Evolutionary conservation across 1,140 invertebrate genomes (phyloP).

Genomic region (Drosophila jambulina): DNA sequence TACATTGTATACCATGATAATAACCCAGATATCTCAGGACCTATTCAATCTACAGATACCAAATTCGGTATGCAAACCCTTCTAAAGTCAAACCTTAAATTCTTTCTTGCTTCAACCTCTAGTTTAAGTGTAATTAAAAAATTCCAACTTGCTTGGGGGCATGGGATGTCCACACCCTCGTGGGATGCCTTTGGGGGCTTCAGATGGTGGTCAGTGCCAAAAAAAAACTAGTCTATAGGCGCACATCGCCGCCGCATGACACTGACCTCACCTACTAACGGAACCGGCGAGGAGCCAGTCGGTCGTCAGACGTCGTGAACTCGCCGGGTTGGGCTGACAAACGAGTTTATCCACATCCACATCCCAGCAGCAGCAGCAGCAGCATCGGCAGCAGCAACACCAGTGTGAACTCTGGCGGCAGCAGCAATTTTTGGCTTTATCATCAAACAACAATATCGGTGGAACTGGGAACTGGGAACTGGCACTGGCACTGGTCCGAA

Average conservation of each 20-base stretch:
- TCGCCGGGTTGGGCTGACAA: slow-evolving; percentile 70
- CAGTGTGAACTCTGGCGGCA: slow-evolving; percentile 45
- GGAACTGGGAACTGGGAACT: slow-evolving; percentile 27
- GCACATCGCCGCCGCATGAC: slow-evolving; percentile 65
- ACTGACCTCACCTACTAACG: slow-evolving; percentile 83
- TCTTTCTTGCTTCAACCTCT: neutral
- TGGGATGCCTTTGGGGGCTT: neutral
- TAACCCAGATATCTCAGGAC: neutral
- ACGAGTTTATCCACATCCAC: slow-evolving; percentile 78
- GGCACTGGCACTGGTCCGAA: slow-evolving; percentile 38
- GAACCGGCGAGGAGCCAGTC: slow-evolving; percentile 61
- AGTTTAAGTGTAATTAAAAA: neutral
- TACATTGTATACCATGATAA: neutral
- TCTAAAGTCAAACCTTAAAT: neutral
- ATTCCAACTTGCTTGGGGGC: neutral
- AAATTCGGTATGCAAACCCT: neutral
- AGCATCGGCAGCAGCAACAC: slow-evolving; percentile 23
- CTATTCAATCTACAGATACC: neutral
- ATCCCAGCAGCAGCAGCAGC: slow-evolving; percentile 19
- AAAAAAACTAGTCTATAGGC: slow-evolving; percentile 74
- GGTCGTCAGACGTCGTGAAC: slow-evolving; percentile 56
- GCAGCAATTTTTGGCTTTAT: slow-evolving; percentile 60
- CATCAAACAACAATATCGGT: slow-evolving; percentile 74
- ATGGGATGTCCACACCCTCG: neutral
- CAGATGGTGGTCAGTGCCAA: slow-evolving; percentile 51